Percentiles rank a stretch among this genome's conserved stretches.
These are phyloP conservation scores for Xyliphius kryptos DNA, from an alignment of 2,113 vertebrate species.

Conservation along the genomic window DNA sequence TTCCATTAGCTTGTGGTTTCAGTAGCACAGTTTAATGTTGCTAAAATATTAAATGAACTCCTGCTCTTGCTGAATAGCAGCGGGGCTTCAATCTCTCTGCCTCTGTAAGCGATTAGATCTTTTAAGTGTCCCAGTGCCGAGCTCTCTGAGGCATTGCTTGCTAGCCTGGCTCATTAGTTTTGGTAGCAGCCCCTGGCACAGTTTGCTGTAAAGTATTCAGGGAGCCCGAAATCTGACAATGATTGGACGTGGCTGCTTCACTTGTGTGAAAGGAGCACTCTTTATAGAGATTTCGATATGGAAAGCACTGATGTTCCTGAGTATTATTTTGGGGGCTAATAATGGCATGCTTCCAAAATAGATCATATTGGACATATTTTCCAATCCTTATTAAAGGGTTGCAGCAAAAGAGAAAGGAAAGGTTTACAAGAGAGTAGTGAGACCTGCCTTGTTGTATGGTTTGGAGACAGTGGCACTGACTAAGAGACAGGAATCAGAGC, in stretches of 20 bases:
- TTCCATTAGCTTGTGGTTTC: neutral
- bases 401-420: too few species aligned
- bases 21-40: neutral
- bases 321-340: neutral
- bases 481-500: too few species aligned
- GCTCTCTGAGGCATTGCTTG: neutral
- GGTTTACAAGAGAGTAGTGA: too few species aligned
- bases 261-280: neutral
- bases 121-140: neutral
- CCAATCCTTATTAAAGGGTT: too few species aligned
- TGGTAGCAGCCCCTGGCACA: neutral
- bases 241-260: neutral
- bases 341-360: neutral
- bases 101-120: neutral
- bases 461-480: too few species aligned
- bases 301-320: neutral
- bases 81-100: neutral
- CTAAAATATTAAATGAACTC: slow-evolving; percentile 3
- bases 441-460: too few species aligned
- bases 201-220: neutral
- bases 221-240: neutral
- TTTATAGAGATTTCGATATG: neutral
- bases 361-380: neutral
- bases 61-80: neutral
- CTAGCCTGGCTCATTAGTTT: slow-evolving; percentile 8